Conservation (phyloP, 2,113 vertebrate species). For the Cochlearius cochlearius region DNA sequence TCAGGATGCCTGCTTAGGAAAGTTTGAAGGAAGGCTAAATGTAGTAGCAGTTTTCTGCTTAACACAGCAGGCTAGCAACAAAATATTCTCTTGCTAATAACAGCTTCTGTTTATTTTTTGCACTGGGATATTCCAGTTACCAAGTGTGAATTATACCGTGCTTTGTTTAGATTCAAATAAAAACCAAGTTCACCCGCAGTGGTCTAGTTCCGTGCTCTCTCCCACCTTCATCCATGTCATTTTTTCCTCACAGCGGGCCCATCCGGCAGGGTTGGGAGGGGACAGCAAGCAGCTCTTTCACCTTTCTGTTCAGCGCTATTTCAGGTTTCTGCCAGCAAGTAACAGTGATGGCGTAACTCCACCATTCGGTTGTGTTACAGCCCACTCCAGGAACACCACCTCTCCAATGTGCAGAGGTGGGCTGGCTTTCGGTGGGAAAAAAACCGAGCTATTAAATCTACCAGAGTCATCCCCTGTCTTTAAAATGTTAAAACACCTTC, state of each 20-base stretch:
- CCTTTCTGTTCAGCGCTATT: not conserved
- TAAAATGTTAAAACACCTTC: not conserved
- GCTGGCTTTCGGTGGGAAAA: not conserved
- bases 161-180: not conserved
- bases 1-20: not conserved
- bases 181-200: not conserved
- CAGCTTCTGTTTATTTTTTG: conserved; percentile 45
- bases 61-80: not conserved
- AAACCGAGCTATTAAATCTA: not conserved
- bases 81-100: conserved; percentile 46
- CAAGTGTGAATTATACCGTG: not conserved
- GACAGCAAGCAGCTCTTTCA: not conserved
- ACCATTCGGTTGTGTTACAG: not conserved
- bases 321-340: not conserved
- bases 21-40: not conserved
- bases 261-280: not conserved
- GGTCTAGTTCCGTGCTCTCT: not conserved
- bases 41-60: conserved; percentile 27
- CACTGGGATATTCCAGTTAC: conserved; percentile 12
- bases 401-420: not conserved
- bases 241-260: not conserved
- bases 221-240: not conserved
- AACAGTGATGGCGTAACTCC: not conserved
- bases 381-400: not conserved
- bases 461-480: not conserved